Percentiles rank a stretch among this genome's conserved stretches.
These are phyloP conservation scores for Germaria angustata DNA, from an alignment of 2,888 invertebrate genomes.

Conservation along the genomic window DNA sequence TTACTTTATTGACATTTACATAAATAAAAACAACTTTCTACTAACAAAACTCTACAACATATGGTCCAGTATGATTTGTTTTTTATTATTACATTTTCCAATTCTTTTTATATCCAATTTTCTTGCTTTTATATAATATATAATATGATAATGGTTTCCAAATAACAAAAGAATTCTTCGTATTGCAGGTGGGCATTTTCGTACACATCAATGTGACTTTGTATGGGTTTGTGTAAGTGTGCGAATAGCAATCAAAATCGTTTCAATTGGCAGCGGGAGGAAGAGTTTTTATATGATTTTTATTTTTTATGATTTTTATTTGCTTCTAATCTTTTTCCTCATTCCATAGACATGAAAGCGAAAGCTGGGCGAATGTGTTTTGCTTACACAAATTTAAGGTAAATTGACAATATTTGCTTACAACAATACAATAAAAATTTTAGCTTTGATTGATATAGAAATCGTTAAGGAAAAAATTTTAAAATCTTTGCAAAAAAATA, in stretches of 20 bases:
- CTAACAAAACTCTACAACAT: slow-evolving; percentile 36
- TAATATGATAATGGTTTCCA: slow-evolving; percentile 56
- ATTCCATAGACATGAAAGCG: neutral
- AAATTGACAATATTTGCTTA: slow-evolving; percentile 47
- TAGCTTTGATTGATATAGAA: slow-evolving; percentile 21
- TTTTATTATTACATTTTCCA: slow-evolving; percentile 33
- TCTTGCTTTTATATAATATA: slow-evolving; percentile 15
- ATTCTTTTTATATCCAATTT: slow-evolving; percentile 1
- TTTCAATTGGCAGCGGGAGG: neutral
- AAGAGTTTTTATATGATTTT: neutral
- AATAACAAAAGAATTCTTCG: neutral
- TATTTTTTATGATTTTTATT: slow-evolving; percentile 27
- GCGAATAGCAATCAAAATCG: slow-evolving; percentile 16
- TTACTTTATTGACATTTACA: slow-evolving; percentile 66
- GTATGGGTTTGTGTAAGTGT: neutral
- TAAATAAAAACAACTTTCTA: slow-evolving; percentile 43
- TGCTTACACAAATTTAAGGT: neutral
- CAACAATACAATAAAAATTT: slow-evolving; percentile 25
- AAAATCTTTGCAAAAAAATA: neutral
- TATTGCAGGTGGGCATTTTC: neutral
- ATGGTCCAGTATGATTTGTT: slow-evolving; percentile 54
- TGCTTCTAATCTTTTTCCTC: neutral
- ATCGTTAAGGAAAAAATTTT: neutral
- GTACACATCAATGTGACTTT: neutral
- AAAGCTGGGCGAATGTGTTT: neutral